Conservation (phyloP, 35 echinoderm and acorn worm species). For the Strongylocentrotus purpuratus region DNA sequence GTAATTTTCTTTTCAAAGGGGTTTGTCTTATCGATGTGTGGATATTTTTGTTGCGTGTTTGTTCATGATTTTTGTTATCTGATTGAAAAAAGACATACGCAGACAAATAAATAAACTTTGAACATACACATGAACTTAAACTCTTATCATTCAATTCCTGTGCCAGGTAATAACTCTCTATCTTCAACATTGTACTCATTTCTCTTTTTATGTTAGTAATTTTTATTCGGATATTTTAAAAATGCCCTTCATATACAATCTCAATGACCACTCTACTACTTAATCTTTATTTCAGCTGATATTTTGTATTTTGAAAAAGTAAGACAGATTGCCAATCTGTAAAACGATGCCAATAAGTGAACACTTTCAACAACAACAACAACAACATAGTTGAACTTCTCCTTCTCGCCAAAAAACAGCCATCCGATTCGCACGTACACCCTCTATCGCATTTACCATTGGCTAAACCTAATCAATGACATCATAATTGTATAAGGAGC, state of each 20-base stretch:
- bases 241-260: neutral
- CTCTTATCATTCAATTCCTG: too few relatives aligned
- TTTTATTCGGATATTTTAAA: neutral
- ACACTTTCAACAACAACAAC: neutral
- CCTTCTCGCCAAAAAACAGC: neutral
- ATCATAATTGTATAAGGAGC: neutral
- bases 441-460: neutral
- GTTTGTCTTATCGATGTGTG: too few relatives aligned
- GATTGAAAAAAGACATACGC: too few relatives aligned
- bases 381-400: neutral
- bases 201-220: neutral
- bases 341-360: neutral
- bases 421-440: neutral
- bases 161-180: too few relatives aligned
- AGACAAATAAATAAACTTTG: too few relatives aligned
- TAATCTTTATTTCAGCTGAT: neutral
- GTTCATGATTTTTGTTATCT: too few relatives aligned
- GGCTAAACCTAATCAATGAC: neutral
- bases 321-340: neutral
- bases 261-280: neutral
- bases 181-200: neutral
- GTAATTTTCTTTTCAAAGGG: too few relatives aligned
- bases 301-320: neutral
- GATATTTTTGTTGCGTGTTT: too few relatives aligned
- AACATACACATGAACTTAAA: too few relatives aligned